Percentiles rank a stretch among this genome's conserved stretches.
Evolutionary conservation across 2,797 vertebrate genomes (phyloP).

Genomic region (Pagetopsis macropterus): DNA sequence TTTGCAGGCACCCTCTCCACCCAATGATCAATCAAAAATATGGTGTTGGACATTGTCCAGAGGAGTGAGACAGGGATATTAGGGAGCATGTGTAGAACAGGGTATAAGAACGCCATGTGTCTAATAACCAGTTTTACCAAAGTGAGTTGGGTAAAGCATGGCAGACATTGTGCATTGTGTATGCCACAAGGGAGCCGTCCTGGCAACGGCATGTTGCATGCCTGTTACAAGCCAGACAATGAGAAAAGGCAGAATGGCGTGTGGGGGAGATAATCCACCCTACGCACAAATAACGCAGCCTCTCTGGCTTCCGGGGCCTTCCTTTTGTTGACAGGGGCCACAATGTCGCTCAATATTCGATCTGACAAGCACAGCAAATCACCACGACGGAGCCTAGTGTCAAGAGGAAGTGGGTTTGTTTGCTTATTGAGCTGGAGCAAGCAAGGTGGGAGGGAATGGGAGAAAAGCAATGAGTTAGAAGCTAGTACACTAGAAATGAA

Average conservation of each 20-base stretch:
- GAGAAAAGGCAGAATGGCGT: constrained; percentile 59
- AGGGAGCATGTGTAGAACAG: not conserved
- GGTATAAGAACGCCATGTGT: constrained; percentile 23
- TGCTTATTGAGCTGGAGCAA: constrained; percentile 69
- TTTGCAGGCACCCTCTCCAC: not conserved
- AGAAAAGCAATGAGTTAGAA: constrained; percentile 22
- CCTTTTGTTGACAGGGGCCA: constrained; percentile 75
- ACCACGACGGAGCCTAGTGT: constrained; percentile 67
- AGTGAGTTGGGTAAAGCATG: constrained; percentile 47
- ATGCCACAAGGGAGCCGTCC: constrained; percentile 54
- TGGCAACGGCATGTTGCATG: constrained; percentile 59
- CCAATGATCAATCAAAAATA: constrained; percentile 46
- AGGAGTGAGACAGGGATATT: constrained; percentile 23
- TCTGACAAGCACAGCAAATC: constrained; percentile 81
- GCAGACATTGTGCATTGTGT: constrained; percentile 35
- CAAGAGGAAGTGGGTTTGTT: constrained; percentile 75
- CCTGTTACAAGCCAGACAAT: constrained; percentile 67
- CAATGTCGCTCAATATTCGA: constrained; percentile 75
- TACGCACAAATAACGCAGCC: constrained; percentile 60
- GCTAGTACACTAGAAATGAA: not conserved
- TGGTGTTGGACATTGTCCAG: constrained; percentile 57
- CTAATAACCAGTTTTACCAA: constrained; percentile 35
- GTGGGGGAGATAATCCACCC: constrained; percentile 70
- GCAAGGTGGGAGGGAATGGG: constrained; percentile 55
- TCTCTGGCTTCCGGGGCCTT: constrained; percentile 65